phyloP scores from a whole-genome alignment of 2,888 invertebrate genomes.

The Leucoma salicis region DNA sequence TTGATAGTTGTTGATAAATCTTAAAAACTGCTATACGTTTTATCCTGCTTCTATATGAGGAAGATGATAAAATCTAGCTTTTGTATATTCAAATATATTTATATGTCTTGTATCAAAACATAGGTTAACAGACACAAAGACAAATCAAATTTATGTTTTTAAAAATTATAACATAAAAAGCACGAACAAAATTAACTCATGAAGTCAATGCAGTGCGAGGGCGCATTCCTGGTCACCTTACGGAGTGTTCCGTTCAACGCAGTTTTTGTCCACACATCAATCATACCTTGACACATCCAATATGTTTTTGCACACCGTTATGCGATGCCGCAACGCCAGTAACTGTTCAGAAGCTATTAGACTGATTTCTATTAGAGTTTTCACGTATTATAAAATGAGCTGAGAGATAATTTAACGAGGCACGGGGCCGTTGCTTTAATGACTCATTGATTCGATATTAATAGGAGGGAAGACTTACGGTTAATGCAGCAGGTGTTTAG shows the following conservation, averaged over 20 bases:
- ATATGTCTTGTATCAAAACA: too few species aligned
- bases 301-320: constrained; percentile 70
- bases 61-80: too few species aligned
- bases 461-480: constrained; percentile 51
- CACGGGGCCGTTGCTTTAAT: constrained; percentile 70
- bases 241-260: constrained; percentile 64
- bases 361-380: constrained; percentile 79
- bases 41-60: too few species aligned
- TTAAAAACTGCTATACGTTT: too few species aligned
- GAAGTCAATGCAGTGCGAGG: constrained; percentile 2
- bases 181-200: constrained; percentile 25
- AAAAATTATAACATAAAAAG: constrained; percentile 65
- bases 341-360: constrained; percentile 70
- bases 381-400: constrained; percentile 73
- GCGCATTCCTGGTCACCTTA: constrained; percentile 62
- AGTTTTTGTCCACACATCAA: constrained; percentile 73
- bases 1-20: too few species aligned
- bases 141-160: too few species aligned
- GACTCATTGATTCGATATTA: constrained; percentile 80
- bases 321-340: constrained; percentile 50
- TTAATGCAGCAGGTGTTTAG: constrained; percentile 43
- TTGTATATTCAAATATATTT: too few species aligned
- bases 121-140: not conserved
- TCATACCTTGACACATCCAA: constrained; percentile 81
- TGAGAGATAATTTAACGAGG: constrained; percentile 76